Evolutionary conservation across 2,888 invertebrate genomes (phyloP), one percentile per base, ranked within the genome.

Genomic region (Celastrina argiolus): DNA sequence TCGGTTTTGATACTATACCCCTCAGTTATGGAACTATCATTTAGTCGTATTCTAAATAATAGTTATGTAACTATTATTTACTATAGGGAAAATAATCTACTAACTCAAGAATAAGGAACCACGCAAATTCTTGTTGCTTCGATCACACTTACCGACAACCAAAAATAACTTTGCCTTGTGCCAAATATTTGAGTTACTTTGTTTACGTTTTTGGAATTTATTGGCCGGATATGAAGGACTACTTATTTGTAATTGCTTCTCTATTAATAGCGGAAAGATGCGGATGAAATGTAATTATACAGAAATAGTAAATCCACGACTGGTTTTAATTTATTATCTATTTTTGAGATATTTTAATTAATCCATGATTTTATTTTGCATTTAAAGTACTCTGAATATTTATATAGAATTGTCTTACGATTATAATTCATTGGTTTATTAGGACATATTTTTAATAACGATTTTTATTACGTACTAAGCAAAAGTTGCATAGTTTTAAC

Each of bases 211-310:
- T 18, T 16, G 10, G 14, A 45, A 45, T 45, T 51, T 51, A 51
- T 22, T 18, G 12, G 12, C 51, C 51, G 51, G 51, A 51, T 51
- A 51, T 51, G 5, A 51, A 51, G 51, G 10, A 22, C 51, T 22
- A 51, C 22, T 51, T 51, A 51, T 51, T 22, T 51, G 51, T 51
- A 22, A 51, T 51, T 51, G 51, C 18, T 45, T 16, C 18, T 45
- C 16, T 51, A 51, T 51, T 51, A 51, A 22, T 51, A 51, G 18
- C 51, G 22, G 18, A 51, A 22, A 51, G 51, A 51, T 22, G 22
- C 51, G 22, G 12, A 51, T 22, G 22, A 51, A 51, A 51, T 51
- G 51, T 51, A 51, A 51, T 51, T 51, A 51, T 51, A 51, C 51
- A 51, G 10, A 51, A 51, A 51, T 51, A 51, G 51, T 22, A 51